Conservation (phyloP, 2,113 vertebrate species). For the Eubucco bourcierii region DNA sequence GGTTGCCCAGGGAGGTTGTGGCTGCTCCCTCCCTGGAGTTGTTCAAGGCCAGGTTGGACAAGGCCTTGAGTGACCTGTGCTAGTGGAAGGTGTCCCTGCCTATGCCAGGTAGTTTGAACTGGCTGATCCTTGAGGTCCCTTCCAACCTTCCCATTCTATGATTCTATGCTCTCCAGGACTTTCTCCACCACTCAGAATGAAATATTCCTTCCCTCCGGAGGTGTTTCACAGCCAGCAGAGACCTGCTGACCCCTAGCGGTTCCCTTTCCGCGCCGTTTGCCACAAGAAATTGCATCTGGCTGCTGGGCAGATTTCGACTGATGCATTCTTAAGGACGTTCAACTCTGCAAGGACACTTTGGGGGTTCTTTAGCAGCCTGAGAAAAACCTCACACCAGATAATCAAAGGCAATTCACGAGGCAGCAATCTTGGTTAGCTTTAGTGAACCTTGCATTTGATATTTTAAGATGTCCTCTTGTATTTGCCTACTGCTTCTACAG, state of each 20-base stretch:
- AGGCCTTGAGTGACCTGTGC: too few relatives aligned
- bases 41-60: too few relatives aligned
- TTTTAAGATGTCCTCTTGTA: not conserved
- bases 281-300: not conserved
- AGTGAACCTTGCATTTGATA: not conserved
- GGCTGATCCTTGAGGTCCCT: too few relatives aligned
- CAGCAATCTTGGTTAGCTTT: not conserved
- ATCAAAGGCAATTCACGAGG: not conserved
- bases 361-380: not conserved
- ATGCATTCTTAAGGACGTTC: not conserved
- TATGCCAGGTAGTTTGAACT: too few relatives aligned
- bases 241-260: not conserved
- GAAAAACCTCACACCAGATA: not conserved
- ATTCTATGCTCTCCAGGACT: too few relatives aligned
- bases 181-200: not conserved
- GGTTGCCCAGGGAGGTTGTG: too few relatives aligned
- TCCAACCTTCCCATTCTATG: too few relatives aligned
- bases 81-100: too few relatives aligned
- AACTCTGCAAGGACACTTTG: not conserved
- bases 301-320: rapidly evolving
- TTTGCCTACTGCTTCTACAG: not conserved
- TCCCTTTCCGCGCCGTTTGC: not conserved
- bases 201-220: rapidly evolving
- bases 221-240: not conserved
- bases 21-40: too few relatives aligned